Conservation (phyloP, 2,888 invertebrate genomes). For the Catocala fraxini region DNA sequence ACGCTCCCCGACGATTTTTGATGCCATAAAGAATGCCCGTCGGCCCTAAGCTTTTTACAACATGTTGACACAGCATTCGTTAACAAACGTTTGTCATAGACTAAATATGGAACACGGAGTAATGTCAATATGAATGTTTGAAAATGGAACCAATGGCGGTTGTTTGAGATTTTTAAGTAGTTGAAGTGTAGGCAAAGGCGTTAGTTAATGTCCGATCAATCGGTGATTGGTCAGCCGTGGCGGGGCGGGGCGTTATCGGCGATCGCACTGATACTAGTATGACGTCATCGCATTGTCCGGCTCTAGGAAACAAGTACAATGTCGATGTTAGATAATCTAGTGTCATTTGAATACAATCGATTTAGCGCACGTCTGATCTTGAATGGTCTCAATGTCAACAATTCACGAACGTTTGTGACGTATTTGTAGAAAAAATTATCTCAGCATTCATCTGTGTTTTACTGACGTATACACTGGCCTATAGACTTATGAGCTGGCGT, state of each 20-base stretch:
- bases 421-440: neutral
- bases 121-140: constrained; percentile 44
- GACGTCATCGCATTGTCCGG: constrained; percentile 67
- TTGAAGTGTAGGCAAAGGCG: constrained; percentile 46
- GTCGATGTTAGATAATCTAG: constrained; percentile 23
- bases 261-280: constrained; percentile 56
- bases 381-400: constrained; percentile 6
- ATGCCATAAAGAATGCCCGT: constrained; percentile 67
- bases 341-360: constrained; percentile 46
- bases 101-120: constrained; percentile 45
- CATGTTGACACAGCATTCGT: constrained; percentile 54
- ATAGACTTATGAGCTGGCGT: too few relatives aligned
- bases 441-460: neutral
- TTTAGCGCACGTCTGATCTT: neutral
- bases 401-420: neutral
- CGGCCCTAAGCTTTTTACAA: constrained; percentile 75
- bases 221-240: constrained; percentile 76
- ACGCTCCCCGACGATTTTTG: constrained; percentile 75
- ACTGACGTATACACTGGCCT: neutral
- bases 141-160: constrained; percentile 44
- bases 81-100: constrained; percentile 37
- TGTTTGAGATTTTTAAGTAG: constrained; percentile 47
- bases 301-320: constrained; percentile 35
- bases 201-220: constrained; percentile 80
- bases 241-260: constrained; percentile 79